Base-by-base conservation (phyloP, 2,113 vertebrate species). In the Gorilla gorilla region DNA sequence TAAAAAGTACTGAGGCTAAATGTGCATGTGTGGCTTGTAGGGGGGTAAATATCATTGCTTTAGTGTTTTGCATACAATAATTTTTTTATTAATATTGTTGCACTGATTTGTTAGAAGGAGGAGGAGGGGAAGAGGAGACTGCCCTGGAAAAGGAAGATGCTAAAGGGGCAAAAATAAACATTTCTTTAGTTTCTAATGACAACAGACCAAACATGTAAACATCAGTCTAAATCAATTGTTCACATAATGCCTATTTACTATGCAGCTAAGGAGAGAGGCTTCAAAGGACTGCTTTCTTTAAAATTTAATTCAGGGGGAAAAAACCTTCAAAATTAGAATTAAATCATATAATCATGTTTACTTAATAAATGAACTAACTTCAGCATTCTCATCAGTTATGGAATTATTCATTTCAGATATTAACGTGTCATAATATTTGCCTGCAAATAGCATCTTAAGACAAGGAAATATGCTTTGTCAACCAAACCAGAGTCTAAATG, bases 401-500 rank as follows among this genome's bases (percentile, higher is more conserved):
- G 8, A 87, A 86, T 52, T 32, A 80, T 76, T 68, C 23, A 13
- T 48, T 96, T 48, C 50, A 88, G 57, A 95, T 45, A 87, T 61
- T 72, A 83, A 83, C 55, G 9, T 83, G 27, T 8, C 12, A 57
- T 64, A 76, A 40, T 25, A 55, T 79, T 87, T n/a, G 22, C n/a
- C 32, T 40, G 14, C 43, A 88, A 73, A 64, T 25, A 70, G 14
- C 30, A 70, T 50, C 78, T n/a, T 55, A 79, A 92, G 61, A 48
- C 32, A 96, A 73, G 50, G 73, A 75, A 82, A 70, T 48, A 87
- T 5, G 43, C 13, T 64, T 66, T 50, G 20, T 16, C 80, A 72
- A 55, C 7, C 45, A 90, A 93, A 68, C 32, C 48, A 43, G 11
- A 45, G 32, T 90, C 59, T 35, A 78, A 88, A 82, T 86, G 57